Base-by-base conservation (phyloP, 1,140 invertebrate species). In the Pentalonia nigronervosa region DNA sequence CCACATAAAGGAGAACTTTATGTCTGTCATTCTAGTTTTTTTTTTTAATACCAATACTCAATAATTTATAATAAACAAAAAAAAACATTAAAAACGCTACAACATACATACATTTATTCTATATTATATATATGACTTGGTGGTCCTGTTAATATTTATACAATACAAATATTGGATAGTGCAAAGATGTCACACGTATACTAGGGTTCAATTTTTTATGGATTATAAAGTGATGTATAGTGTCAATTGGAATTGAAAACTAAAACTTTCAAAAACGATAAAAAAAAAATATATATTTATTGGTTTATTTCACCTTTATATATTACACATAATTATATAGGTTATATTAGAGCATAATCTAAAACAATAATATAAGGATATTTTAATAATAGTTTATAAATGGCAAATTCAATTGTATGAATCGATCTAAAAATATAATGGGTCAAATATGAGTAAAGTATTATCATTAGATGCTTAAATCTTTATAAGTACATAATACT, bases 291-390 rank as follows among this genome's bases (percentile, higher is more conserved):
- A 89, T 36, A 87, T 87, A 89, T 36, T 48, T 87, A 48, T 47
- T n/a, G 9, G 23, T 87, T 89, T 89, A 89, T 89, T 88, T 88
- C 11, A 9, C 17, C 48, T 89, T 9, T 56, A 41, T 36, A 53
- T 56, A 89, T 89, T 89, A 89, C n/a, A 88, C 7, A 50, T 88
- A 88, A 88, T 50, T 87, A 20, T 9, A n/a, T 87, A 36, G 36
- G n/a, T 56, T 36, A 53, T 45, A 30, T 47, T 86, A 53, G 23
- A 88, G 87, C n/a, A 86, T 86, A 86, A 84, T 48, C 45, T 50
- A 21, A 34, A 50, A 50, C 86, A 48, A 87, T 48, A 30, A 86
- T 88, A 34, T 8, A 53, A 53, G 0, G 34, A n/a, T n/a, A 34
- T 34, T 7, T 50, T 50, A 50, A 88, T 23, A 2, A 23, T 88